These are phyloP conservation scores for Cuniculus paca DNA, from an alignment of 2,797 vertebrate species.

Conservation along the genomic window DNA sequence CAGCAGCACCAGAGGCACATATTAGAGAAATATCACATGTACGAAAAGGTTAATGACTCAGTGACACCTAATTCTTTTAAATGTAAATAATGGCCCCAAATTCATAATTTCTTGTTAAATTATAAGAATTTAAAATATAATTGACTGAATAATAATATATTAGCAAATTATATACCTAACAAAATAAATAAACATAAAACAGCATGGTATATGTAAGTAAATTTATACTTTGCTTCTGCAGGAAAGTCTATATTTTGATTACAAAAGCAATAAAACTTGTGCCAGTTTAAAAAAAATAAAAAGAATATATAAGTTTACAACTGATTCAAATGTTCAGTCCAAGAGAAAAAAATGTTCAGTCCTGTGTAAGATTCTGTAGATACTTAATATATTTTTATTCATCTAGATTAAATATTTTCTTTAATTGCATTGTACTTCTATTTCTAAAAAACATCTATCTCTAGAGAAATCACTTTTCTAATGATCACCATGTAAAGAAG, in stretches of 20 bases:
- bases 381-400: not conserved
- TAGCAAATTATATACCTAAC: not conserved
- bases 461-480: not conserved
- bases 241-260: conserved; percentile 13
- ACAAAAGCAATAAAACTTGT: not conserved
- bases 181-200: not conserved
- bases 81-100: not conserved
- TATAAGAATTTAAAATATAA: not conserved
- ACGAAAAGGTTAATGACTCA: not conserved
- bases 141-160: not conserved
- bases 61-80: not conserved
- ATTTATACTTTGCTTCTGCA: not conserved
- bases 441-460: not conserved
- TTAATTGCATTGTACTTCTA: not conserved
- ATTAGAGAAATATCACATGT: not conserved
- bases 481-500: not conserved
- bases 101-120: not conserved
- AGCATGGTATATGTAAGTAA: not conserved
- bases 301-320: not conserved
- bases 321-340: too few relatives aligned
- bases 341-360: too few relatives aligned
- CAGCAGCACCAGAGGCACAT: not conserved
- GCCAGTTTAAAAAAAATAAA: not conserved
- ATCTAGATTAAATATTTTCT: not conserved
- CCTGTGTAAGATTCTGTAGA: not conserved